Conservation (phyloP, 2,888 invertebrate genomes). For the Suillia variegata region DNA sequence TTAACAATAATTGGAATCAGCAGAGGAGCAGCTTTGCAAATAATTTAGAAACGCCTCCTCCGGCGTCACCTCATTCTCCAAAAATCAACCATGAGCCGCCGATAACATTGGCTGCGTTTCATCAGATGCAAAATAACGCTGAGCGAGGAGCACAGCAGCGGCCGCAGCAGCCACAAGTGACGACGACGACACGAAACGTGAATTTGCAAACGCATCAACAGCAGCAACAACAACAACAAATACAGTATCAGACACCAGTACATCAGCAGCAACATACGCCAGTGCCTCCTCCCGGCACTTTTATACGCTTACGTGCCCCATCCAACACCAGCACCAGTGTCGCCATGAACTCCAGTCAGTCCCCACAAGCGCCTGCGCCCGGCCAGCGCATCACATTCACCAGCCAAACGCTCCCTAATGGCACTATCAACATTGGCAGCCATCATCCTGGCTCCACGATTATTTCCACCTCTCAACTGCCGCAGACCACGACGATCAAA, state of each 20-base stretch:
- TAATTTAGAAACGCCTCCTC: too few relatives aligned
- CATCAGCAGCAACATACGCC: slow-evolving; percentile 8
- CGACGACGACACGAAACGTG: slow-evolving; percentile 31
- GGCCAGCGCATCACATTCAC: slow-evolving; percentile 69
- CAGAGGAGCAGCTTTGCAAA: too few relatives aligned
- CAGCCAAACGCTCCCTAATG: slow-evolving; percentile 72
- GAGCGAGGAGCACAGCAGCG: slow-evolving; percentile 27
- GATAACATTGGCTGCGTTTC: slow-evolving; percentile 5
- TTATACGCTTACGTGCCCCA: slow-evolving; percentile 28
- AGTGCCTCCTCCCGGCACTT: slow-evolving; percentile 17
- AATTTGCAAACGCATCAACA: slow-evolving; percentile 35
- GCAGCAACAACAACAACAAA: slow-evolving; percentile 37
- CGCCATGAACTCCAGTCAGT: slow-evolving; percentile 57
- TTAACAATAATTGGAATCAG: slow-evolving; percentile 13
- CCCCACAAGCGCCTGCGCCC: slow-evolving; percentile 47
- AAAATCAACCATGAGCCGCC: too few relatives aligned
- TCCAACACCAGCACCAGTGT: slow-evolving; percentile 21
- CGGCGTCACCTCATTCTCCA: too few relatives aligned
- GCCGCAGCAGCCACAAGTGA: slow-evolving; percentile 3
- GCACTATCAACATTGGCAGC: slow-evolving; percentile 69
- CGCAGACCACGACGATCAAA: slow-evolving; percentile 60
- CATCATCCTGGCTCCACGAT: slow-evolving; percentile 49
- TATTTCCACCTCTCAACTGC: slow-evolving; percentile 63
- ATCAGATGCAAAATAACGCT: slow-evolving; percentile 25
- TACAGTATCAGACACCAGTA: background rate